Evolutionary conservation across 2,113 vertebrate species (phyloP), one percentile per base, ranked within the genome.

Genomic region (Heterotis niloticus): DNA sequence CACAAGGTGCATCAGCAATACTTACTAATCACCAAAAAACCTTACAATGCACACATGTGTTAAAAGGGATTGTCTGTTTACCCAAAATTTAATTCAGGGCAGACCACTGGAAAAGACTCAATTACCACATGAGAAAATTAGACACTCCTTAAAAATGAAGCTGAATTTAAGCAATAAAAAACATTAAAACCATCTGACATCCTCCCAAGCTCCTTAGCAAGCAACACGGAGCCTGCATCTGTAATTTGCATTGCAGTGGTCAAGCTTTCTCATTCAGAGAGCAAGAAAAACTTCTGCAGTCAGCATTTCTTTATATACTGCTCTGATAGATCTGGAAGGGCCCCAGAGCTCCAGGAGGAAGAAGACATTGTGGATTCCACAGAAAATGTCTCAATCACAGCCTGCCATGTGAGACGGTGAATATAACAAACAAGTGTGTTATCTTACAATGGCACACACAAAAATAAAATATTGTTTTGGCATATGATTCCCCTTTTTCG

Each of bases 171-270:
- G 82, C 79, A 83, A 64, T 73, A 64, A 75, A 54, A 67, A 79
- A 76, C 73, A 69, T 78, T 79, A 79, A 81, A 83, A 80, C 74
- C 68, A 83, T 66, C 86, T 85, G 84, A 72, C 86, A 86, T 85
- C 82, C 78, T 82, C 51, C 56, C 77, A 75, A 52, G 82, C 77
- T 85, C 70, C 81, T 84, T 70, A 26, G 85, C 76, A 80, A 81
- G 79, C 71, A 59, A 79, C 79, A 82, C n/a, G 57, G 62, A 85
- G 76, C 76, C 79, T 70, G 78, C 75, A 80, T 88, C 86, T 88
- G 87, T 89, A 86, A 90, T 89, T 28, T 90, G 84, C 85, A 79
- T 87, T 90, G 79, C 84, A 85, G 84, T 82, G 86, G 86, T 88
- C 87, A 84, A 86, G 81, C 82, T 78, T 82, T 86, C 81, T 85